Evolutionary conservation across 1,140 invertebrate species (phyloP).

Genomic region (Drosophila sucinea): DNA sequence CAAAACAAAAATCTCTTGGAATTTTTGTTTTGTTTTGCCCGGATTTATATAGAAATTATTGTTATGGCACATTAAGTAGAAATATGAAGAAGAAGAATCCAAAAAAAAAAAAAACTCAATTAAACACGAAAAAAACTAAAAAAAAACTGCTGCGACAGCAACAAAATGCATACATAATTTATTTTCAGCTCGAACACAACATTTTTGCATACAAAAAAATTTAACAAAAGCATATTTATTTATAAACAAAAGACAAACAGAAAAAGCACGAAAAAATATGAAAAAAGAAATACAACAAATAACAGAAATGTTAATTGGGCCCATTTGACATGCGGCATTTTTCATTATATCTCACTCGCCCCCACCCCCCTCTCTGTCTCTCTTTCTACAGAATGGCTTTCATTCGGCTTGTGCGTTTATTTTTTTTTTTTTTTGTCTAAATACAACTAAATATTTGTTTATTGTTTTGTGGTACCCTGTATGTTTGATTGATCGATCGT

Average conservation of each 20-base stretch:
- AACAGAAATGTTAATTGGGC: slow-evolving; percentile 81
- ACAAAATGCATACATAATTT: slow-evolving; percentile 63
- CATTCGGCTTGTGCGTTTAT: slow-evolving; percentile 49
- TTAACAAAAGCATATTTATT: slow-evolving; percentile 77
- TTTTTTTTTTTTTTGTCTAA: slow-evolving; percentile 54
- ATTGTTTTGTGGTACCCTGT: slow-evolving; percentile 6
- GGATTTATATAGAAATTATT: slow-evolving; percentile 74
- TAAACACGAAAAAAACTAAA: neutral
- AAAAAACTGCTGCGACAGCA: slow-evolving; percentile 19
- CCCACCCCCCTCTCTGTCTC: slow-evolving; percentile 27
- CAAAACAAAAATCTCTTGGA: slow-evolving; percentile 58
- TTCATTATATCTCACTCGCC: slow-evolving; percentile 25
- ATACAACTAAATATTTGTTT: slow-evolving; percentile 19
- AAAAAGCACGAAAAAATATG: neutral
- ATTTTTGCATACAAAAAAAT: slow-evolving; percentile 70
- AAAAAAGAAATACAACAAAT: slow-evolving; percentile 57
- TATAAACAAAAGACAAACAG: slow-evolving; percentile 69
- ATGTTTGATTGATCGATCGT: too few species aligned
- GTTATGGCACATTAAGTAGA: slow-evolving; percentile 40
- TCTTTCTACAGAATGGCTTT: slow-evolving; percentile 54
- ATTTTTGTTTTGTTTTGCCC: slow-evolving; percentile 55
- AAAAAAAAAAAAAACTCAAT: neutral
- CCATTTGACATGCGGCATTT: slow-evolving; percentile 80
- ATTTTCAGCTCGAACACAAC: slow-evolving; percentile 57
- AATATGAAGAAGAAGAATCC: slow-evolving; percentile 22